phyloP scores from a whole-genome alignment of 1,140 invertebrate species.

The Nautilus pompilius region DNA sequence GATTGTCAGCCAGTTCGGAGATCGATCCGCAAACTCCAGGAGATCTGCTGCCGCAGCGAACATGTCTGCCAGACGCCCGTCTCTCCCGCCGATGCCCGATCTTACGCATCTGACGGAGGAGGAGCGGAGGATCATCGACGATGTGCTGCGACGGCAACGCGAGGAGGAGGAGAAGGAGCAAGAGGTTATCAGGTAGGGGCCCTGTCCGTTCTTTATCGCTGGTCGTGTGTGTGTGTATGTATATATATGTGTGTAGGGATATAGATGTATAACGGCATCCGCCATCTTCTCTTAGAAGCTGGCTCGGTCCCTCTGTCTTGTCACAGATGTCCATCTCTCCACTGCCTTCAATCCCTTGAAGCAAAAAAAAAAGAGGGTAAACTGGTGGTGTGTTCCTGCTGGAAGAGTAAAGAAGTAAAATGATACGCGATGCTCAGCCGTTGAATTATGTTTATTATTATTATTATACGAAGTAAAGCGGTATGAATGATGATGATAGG shows the following conservation, averaged over 20 bases:
- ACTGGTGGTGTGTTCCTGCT: too few relatives aligned
- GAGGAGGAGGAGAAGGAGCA: constrained; percentile 93
- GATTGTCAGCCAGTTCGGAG: background rate
- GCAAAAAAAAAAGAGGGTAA: too few relatives aligned
- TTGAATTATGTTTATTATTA: too few relatives aligned
- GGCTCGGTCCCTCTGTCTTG: too few relatives aligned
- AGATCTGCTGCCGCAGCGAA: constrained; percentile 2
- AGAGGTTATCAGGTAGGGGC: constrained; percentile 45
- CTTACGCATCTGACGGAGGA: constrained; percentile 96
- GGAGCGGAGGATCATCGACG: constrained; percentile 95
- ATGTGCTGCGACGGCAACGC: constrained; percentile 92
- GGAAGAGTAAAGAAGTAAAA: too few relatives aligned
- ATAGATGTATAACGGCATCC: too few relatives aligned
- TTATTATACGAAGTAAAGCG: too few relatives aligned
- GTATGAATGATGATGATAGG: too few relatives aligned
- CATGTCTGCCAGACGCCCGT: constrained; percentile 39
- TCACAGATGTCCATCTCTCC: background rate
- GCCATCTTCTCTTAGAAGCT: too few relatives aligned
- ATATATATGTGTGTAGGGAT: background rate
- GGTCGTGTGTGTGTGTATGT: background rate
- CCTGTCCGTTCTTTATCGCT: background rate
- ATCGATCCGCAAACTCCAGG: background rate
- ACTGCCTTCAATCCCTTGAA: constrained; percentile 11
- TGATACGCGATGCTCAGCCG: too few relatives aligned
- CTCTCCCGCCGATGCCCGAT: constrained; percentile 73